These are phyloP conservation scores for Drosophila cardini DNA, from an alignment of 1,140 invertebrate species.

Conservation along the genomic window DNA sequence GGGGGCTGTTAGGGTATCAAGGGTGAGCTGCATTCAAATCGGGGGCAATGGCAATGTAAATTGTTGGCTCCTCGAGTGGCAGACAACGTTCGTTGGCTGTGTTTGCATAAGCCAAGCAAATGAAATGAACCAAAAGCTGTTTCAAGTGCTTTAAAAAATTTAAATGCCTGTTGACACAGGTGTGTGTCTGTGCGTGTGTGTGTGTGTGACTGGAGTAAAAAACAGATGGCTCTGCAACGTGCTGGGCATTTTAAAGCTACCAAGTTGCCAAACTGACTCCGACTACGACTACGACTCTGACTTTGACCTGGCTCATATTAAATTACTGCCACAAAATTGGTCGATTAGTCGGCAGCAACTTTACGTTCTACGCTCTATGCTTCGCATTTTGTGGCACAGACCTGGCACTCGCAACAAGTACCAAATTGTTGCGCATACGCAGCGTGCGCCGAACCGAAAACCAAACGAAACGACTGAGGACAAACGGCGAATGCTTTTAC, in stretches of 20 bases:
- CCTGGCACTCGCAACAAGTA: slow-evolving; percentile 25
- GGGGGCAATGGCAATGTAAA: slow-evolving; percentile 77
- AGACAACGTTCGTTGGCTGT: slow-evolving; percentile 51
- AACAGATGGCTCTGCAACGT: slow-evolving; percentile 62
- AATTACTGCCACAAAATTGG: slow-evolving; percentile 73
- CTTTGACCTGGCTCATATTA: slow-evolving; percentile 57
- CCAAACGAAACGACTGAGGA: slow-evolving; percentile 7
- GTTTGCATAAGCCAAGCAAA: slow-evolving; percentile 78
- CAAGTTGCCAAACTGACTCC: slow-evolving; percentile 32
- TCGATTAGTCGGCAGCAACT: slow-evolving; percentile 55
- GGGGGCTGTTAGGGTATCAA: slow-evolving; percentile 2
- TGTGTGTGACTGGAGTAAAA: slow-evolving; percentile 27
- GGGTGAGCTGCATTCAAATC: slow-evolving; percentile 52
- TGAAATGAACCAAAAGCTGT: slow-evolving; percentile 70
- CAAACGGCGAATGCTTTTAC: slow-evolving; percentile 41
- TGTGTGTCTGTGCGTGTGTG: slow-evolving; percentile 14
- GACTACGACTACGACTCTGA: no score
- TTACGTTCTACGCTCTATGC: not conserved
- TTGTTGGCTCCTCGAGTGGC: slow-evolving; percentile 72
- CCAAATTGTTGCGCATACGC: slow-evolving; percentile 78
- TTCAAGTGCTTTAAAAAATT: slow-evolving; percentile 63
- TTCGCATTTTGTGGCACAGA: slow-evolving; percentile 27
- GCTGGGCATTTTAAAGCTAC: slow-evolving; percentile 67
- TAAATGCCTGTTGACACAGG: slow-evolving; percentile 60
- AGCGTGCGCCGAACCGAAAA: slow-evolving; percentile 34